Evolutionary conservation across 2,888 invertebrate species (phyloP).

Genomic region (Polydrusus cervinus): DNA sequence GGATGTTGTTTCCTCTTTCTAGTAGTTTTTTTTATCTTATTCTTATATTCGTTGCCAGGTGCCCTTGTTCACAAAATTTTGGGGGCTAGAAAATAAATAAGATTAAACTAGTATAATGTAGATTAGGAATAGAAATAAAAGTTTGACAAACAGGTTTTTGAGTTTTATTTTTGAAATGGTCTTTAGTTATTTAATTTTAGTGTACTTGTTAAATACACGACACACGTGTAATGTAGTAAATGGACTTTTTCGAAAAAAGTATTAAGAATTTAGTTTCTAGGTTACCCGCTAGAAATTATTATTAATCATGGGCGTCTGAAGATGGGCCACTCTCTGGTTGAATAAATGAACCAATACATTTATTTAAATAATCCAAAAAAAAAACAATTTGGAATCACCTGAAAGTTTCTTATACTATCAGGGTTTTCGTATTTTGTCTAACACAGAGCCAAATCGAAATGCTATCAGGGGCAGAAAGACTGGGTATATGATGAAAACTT

Average conservation of each 20-base stretch:
- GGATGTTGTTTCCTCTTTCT: conserved; percentile 65
- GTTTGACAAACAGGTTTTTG: neutral
- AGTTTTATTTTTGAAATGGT: conserved; percentile 14
- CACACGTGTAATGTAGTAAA: too few species aligned
- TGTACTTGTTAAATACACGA: too few species aligned
- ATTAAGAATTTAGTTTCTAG: too few species aligned
- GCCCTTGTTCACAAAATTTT: conserved; percentile 72
- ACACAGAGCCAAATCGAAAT: neutral
- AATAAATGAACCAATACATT: too few species aligned
- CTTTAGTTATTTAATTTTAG: neutral
- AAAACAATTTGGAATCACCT: too few species aligned
- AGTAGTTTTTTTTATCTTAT: conserved; percentile 66
- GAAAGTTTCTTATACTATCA: too few species aligned
- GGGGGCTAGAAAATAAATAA: conserved; percentile 58
- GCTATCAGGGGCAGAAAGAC: neutral
- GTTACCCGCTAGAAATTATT: too few species aligned
- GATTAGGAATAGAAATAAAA: conserved; percentile 12
- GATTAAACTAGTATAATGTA: neutral
- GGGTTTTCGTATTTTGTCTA: too few species aligned
- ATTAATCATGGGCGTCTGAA: too few species aligned
- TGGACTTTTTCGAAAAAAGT: too few species aligned
- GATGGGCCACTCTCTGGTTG: too few species aligned
- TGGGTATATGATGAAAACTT: neutral
- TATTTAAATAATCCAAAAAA: too few species aligned
- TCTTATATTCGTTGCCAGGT: conserved; percentile 72